Evolutionary conservation across 2,797 vertebrate species (phyloP).

Genomic region (Poeciliopsis paucimaculata): DNA sequence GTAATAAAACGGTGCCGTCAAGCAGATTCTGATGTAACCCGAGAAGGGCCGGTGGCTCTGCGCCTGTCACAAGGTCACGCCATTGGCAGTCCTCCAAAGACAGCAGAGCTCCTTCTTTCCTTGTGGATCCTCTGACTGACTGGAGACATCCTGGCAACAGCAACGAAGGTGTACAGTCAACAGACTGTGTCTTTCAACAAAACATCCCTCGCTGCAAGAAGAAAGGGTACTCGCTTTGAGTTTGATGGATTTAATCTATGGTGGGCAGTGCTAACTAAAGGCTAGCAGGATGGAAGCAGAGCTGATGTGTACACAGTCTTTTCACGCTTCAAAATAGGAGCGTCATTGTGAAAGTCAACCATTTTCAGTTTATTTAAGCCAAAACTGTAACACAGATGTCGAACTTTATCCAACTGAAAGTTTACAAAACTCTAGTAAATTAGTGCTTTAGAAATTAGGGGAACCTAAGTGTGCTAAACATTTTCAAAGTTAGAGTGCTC

Average conservation of each 20-base stretch:
- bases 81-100: constrained; percentile 66
- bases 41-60: constrained; percentile 58
- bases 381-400: neutral
- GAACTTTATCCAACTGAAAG: neutral
- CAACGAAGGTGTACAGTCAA: constrained; percentile 51
- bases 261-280: neutral
- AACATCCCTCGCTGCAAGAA: constrained; percentile 14
- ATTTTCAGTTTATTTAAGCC: neutral
- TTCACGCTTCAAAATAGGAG: neutral
- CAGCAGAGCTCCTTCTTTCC: constrained; percentile 47
- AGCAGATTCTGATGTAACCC: constrained; percentile 74
- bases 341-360: neutral
- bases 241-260: neutral
- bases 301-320: no score
- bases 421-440: neutral
- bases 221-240: neutral
- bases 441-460: neutral
- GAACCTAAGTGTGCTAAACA: neutral
- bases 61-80: constrained; percentile 71
- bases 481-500: neutral
- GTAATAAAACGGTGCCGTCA: constrained; percentile 67
- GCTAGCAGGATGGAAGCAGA: no score
- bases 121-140: constrained; percentile 47
- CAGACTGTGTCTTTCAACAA: constrained; percentile 35
- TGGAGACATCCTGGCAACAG: constrained; percentile 42